A percentile compares a stretch with the other conserved stretches of the same genome.
Evolutionary conservation across 1,140 invertebrate genomes (phyloP).

Genomic region (Aphidius gifuensis): DNA sequence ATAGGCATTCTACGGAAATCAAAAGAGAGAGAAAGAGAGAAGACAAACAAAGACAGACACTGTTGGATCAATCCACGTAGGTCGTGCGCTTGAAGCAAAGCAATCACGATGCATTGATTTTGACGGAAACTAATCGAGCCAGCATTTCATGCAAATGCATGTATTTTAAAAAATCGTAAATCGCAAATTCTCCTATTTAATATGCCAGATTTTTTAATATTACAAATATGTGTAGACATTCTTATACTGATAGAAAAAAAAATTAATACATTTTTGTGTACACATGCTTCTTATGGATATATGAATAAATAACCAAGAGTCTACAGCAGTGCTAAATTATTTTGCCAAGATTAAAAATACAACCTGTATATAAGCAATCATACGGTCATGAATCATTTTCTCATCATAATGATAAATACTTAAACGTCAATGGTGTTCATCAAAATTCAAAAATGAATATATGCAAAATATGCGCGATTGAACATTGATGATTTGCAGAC

Average conservation of each 20-base stretch:
- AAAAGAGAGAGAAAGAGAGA: conserved; percentile 6
- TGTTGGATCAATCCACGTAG: not conserved
- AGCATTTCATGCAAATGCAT: conserved; percentile 27
- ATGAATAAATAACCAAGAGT: not conserved
- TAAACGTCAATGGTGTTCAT: not conserved
- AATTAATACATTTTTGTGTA: too few relatives aligned
- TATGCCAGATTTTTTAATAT: too few relatives aligned
- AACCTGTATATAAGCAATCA: conserved; percentile 12
- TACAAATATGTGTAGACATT: conserved; percentile 10
- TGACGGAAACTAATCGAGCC: conserved; percentile 30
- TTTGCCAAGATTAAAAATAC: conserved; percentile 2
- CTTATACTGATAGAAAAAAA: too few relatives aligned
- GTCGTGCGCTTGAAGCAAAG: conserved; percentile 25
- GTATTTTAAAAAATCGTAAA: conserved; percentile 27
- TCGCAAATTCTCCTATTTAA: too few relatives aligned
- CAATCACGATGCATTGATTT: conserved; percentile 35
- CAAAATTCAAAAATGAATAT: too few relatives aligned
- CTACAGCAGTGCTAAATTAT: not conserved
- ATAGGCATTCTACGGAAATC: not conserved
- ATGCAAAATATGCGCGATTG: too few relatives aligned
- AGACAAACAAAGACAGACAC: not conserved
- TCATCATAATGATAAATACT: conserved; percentile 7
- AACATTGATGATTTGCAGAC: too few relatives aligned
- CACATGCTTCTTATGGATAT: not conserved
- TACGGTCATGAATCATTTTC: conserved; percentile 2